Evolutionary conservation across 1,140 invertebrate species (phyloP).

Genomic region (Aphis gossypii): DNA sequence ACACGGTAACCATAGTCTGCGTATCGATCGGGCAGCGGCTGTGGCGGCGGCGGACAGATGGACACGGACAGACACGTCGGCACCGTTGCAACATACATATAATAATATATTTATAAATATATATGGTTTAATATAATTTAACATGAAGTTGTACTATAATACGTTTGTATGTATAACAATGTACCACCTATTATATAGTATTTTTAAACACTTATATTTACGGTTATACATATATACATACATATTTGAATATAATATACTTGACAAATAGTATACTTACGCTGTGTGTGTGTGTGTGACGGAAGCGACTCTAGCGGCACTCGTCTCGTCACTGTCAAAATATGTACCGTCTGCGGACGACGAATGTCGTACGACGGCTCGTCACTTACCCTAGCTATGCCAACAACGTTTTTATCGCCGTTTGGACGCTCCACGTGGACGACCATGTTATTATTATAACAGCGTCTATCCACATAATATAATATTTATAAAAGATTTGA

Average conservation of each 20-base stretch:
- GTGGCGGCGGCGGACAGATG: conserved; percentile 31
- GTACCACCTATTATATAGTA: too few species aligned
- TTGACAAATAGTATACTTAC: not conserved
- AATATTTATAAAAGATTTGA: too few species aligned
- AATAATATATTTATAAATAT: not conserved
- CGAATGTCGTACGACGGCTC: not conserved
- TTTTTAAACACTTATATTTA: not conserved
- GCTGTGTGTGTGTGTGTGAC: not conserved
- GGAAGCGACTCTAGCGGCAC: not conserved
- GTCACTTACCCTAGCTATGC: not conserved
- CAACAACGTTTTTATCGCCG: not conserved
- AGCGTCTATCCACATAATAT: too few species aligned
- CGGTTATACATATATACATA: not conserved
- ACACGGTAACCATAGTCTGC: conserved; percentile 54
- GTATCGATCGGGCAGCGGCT: conserved; percentile 49
- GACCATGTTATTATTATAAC: not conserved
- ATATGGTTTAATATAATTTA: not conserved
- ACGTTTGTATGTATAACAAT: not conserved
- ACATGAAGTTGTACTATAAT: not conserved
- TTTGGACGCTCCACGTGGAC: not conserved
- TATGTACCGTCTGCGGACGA: not conserved
- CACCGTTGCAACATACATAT: conserved; percentile 33
- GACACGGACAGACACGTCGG: conserved; percentile 54
- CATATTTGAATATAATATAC: not conserved
- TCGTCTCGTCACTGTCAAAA: conserved; percentile 29